Evolutionary conservation across 2,888 invertebrate species (phyloP).

Genomic region (Pomacea canaliculata): DNA sequence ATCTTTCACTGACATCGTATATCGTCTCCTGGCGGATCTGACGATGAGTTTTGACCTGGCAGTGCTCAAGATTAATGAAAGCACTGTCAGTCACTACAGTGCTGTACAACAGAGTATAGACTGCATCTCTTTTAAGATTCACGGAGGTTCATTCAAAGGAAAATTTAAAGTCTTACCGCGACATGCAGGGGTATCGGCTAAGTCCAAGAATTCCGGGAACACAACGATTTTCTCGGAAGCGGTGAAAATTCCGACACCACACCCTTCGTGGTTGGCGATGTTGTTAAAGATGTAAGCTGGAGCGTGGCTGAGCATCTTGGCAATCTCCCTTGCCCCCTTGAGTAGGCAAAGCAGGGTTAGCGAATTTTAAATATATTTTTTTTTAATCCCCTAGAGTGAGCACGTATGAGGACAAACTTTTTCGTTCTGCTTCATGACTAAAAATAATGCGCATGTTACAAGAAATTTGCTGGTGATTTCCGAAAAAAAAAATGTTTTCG

Average conservation of each 20-base stretch:
- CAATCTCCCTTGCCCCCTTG: constrained; percentile 6
- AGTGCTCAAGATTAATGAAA: not conserved
- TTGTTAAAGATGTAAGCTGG: constrained; percentile 17
- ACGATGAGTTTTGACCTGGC: not conserved
- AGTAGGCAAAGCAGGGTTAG: not conserved
- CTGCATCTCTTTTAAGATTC: no score
- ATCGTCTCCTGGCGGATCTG: no score
- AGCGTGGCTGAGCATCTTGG: constrained; percentile 4
- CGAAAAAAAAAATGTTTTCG: no score
- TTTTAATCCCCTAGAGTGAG: not conserved
- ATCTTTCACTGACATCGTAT: no score
- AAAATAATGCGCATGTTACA: no score
- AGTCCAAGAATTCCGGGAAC: constrained; percentile 24
- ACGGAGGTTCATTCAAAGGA: no score
- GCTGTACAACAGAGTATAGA: no score
- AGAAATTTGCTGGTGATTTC: no score
- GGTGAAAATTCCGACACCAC: constrained; percentile 27
- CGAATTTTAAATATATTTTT: no score
- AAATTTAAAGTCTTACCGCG: constrained; percentile 11
- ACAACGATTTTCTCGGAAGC: constrained; percentile 16
- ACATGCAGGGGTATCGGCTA: constrained; percentile 25
- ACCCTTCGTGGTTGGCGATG: not conserved
- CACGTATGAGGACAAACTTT: not conserved
- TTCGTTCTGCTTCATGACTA: no score
- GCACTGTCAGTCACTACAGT: not conserved